These are phyloP conservation scores for Cosmia pyralina DNA, from an alignment of 2,888 invertebrate species.

Conservation along the genomic window DNA sequence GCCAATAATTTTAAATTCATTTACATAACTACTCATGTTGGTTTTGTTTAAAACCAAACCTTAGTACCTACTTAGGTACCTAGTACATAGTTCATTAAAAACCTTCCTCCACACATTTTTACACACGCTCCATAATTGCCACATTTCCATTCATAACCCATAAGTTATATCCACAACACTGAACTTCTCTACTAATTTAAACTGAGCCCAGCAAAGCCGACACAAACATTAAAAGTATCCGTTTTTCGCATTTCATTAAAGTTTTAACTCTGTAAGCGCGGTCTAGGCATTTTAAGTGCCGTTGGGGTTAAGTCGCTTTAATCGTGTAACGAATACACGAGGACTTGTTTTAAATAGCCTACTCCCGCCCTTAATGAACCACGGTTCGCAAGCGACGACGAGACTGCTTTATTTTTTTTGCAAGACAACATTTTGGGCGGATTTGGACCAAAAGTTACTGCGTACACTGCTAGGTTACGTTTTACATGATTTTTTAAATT, in stretches of 20 bases:
- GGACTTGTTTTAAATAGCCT: slow-evolving; percentile 73
- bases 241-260: slow-evolving; percentile 82
- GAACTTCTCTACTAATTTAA: slow-evolving; percentile 69
- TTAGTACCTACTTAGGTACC: neutral
- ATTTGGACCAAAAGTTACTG: slow-evolving; percentile 28
- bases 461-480: neutral
- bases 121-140: slow-evolving; percentile 37
- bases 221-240: slow-evolving; percentile 79
- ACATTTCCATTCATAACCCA: slow-evolving; percentile 58
- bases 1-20: too few species aligned
- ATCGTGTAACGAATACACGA: slow-evolving; percentile 80
- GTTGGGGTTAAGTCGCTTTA: slow-evolving; percentile 76
- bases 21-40: too few species aligned
- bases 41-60: slow-evolving; percentile 10
- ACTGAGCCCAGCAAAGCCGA: slow-evolving; percentile 68
- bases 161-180: slow-evolving; percentile 59
- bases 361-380: slow-evolving; percentile 68
- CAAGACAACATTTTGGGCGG: slow-evolving; percentile 42
- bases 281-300: slow-evolving; percentile 78
- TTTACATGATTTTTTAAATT: neutral
- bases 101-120: neutral
- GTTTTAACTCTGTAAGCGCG: slow-evolving; percentile 79
- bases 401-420: slow-evolving; percentile 53
- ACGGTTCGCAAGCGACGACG: slow-evolving; percentile 47
- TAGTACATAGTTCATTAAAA: neutral